A percentile compares a stretch with the other conserved stretches of the same genome.
Evolutionary conservation across 2,888 invertebrate genomes (phyloP).

Genomic region (Idaea dimidiata): DNA sequence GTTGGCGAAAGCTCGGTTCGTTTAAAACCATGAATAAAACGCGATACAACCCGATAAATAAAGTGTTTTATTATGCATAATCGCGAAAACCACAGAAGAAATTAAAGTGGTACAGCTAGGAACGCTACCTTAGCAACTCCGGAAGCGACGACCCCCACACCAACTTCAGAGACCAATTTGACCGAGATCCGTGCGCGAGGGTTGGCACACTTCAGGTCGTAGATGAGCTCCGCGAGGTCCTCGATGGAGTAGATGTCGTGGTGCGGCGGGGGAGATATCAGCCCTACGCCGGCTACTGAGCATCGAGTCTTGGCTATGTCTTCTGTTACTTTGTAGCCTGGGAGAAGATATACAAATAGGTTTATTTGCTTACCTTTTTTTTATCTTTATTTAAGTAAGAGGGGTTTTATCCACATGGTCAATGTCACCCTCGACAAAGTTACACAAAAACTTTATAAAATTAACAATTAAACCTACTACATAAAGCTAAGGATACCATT

Average conservation of each 20-base stretch:
- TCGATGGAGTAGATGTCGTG: slow-evolving; percentile 99
- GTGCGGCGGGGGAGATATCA: slow-evolving; percentile 99
- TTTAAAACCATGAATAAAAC: no score
- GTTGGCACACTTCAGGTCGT: slow-evolving; percentile 98
- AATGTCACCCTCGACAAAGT: no score
- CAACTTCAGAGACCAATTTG: slow-evolving; percentile 98
- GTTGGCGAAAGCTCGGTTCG: no score
- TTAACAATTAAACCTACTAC: no score
- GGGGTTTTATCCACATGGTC: no score
- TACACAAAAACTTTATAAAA: no score
- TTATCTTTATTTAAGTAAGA: no score
- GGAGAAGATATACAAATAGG: slow-evolving; percentile 5
- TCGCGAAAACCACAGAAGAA: no score
- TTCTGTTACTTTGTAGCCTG: slow-evolving; percentile 91
- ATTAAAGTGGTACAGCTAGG: background rate
- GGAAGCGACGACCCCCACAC: slow-evolving; percentile 99
- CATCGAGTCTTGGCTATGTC: slow-evolving; percentile 97
- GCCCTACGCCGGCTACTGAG: slow-evolving; percentile 97
- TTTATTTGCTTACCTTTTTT: no score
- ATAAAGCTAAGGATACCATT: no score
- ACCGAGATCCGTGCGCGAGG: slow-evolving; percentile 97
- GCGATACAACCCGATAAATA: no score
- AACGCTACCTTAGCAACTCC: slow-evolving; percentile 94
- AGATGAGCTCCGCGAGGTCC: slow-evolving; percentile 98
- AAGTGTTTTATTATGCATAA: no score